Conservation (phyloP, 2,113 vertebrate species). For the Ceuthmochares aereus region DNA sequence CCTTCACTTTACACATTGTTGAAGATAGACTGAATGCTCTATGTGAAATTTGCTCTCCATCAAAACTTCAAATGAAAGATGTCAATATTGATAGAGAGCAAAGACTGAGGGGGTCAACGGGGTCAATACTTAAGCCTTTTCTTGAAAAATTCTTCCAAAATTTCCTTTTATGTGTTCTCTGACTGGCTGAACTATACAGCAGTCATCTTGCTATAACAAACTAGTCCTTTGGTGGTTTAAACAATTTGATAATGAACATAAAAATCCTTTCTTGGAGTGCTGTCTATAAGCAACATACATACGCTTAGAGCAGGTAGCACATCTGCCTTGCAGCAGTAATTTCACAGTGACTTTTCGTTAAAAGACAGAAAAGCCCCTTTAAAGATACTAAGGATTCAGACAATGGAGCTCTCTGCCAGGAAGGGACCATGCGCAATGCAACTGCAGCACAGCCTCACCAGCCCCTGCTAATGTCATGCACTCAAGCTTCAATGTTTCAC, state of each 20-base stretch:
- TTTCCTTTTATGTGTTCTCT: not conserved
- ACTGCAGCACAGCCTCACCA: accelerated
- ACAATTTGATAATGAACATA: not conserved
- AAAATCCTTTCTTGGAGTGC: not conserved
- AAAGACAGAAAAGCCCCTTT: not conserved
- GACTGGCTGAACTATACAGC: not conserved
- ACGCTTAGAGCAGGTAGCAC: not conserved
- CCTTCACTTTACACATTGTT: not conserved
- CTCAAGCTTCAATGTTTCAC: not conserved
- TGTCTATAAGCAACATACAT: not conserved
- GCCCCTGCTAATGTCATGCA: not conserved
- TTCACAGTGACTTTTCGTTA: not conserved
- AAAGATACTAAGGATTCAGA: not conserved
- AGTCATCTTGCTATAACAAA: not conserved
- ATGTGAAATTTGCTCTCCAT: not conserved
- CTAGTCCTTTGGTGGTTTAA: not conserved
- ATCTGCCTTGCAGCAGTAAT: not conserved
- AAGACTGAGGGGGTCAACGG: not conserved
- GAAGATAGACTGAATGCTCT: not conserved
- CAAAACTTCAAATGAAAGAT: not conserved
- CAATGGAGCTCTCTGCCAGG: not conserved
- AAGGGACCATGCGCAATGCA: accelerated
- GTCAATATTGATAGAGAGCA: not conserved
- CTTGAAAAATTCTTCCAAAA: not conserved
- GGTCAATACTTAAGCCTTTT: not conserved